phyloP scores from a whole-genome alignment of 1,140 invertebrate genomes.

The Mizuhopecten yessoensis region DNA sequence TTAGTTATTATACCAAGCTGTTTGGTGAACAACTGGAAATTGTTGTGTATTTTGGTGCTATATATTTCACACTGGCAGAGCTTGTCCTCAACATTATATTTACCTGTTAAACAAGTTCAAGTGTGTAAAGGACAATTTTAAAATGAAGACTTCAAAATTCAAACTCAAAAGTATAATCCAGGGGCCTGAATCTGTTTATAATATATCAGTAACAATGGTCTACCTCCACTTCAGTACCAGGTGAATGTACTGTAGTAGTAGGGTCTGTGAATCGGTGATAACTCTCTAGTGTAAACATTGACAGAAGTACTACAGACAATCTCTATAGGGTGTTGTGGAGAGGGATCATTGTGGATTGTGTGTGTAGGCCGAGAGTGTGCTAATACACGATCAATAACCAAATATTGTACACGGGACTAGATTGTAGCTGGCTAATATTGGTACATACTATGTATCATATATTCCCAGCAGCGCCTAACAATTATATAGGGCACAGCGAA shows the following conservation, averaged over 20 bases:
- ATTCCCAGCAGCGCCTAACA: too few relatives aligned
- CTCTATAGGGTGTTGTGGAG: neutral
- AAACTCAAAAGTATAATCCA: neutral
- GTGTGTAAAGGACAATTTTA: neutral
- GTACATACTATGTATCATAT: too few relatives aligned
- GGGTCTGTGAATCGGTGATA: neutral
- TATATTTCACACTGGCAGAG: too few relatives aligned
- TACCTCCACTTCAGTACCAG: neutral
- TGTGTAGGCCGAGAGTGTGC: neutral
- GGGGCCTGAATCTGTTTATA: neutral
- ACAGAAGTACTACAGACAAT: neutral
- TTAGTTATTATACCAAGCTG: too few relatives aligned
- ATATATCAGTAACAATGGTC: constrained; percentile 14
- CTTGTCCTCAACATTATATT: too few relatives aligned
- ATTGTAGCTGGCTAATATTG: neutral
- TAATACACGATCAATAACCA: neutral
- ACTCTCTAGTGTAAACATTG: neutral
- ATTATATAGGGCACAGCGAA: too few relatives aligned
- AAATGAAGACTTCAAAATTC: neutral
- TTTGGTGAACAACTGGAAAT: neutral
- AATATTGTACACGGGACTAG: neutral
- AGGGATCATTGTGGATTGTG: too few relatives aligned
- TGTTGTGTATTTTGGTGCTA: neutral
- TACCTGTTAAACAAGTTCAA: too few relatives aligned
- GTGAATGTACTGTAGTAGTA: neutral